phyloP scores from a whole-genome alignment of 2,888 invertebrate species.

The Hyppa rectilinea region DNA sequence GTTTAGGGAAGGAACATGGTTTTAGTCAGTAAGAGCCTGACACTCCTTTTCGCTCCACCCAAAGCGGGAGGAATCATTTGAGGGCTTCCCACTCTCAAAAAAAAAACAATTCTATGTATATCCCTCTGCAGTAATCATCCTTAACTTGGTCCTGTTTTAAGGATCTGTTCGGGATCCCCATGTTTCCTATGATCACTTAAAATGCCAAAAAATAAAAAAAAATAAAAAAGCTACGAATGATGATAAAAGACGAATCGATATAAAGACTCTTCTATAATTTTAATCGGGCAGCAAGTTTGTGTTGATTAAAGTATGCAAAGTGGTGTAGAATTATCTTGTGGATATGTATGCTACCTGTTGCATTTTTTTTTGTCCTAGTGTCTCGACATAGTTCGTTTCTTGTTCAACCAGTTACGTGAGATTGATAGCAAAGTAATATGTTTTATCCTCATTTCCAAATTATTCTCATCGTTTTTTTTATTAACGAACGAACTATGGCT shows the following conservation, averaged over 20 bases:
- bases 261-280: not conserved
- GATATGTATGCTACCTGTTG: not conserved
- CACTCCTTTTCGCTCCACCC: too few relatives aligned
- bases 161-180: accelerated
- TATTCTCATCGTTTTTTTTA: too few relatives aligned
- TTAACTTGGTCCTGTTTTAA: too few relatives aligned
- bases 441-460: constrained; percentile 15
- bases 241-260: not conserved
- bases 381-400: not conserved
- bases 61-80: too few relatives aligned
- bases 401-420: constrained; percentile 18
- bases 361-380: not conserved
- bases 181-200: not conserved
- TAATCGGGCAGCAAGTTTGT: not conserved
- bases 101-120: too few relatives aligned
- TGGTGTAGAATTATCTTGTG: not conserved
- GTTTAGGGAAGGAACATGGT: too few relatives aligned
- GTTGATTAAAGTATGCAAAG: not conserved
- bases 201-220: not conserved
- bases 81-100: too few relatives aligned
- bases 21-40: too few relatives aligned
- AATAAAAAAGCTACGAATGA: not conserved
- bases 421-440: not conserved
- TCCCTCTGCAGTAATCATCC: too few relatives aligned
- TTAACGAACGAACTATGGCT: too few relatives aligned